Base-by-base conservation (phyloP, 2,797 vertebrate genomes). In the Argya squamiceps region DNA sequence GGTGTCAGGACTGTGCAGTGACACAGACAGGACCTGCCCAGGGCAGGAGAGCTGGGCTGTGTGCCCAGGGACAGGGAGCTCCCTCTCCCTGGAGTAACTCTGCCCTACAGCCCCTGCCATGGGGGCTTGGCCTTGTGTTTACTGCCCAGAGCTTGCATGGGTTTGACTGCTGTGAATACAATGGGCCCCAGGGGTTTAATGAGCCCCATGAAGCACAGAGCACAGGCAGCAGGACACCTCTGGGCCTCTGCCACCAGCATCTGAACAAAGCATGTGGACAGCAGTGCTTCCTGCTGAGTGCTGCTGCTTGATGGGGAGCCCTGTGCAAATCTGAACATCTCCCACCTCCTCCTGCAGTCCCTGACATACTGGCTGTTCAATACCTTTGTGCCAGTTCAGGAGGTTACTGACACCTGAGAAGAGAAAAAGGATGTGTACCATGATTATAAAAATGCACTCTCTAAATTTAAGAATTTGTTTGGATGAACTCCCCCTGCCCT, bases 71-170 rank as follows among this genome's bases (percentile, higher is more conserved):
- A 22, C 23, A 47, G 46, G 6, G 41, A 39, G 46, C 22, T 2
- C 14, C 21, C n/a, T 53, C 43, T 44, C 43, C 43, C 43, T 27
- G 58, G 18, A 3, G 39, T 14, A 15, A 46, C 39, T 44, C 3
- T 39, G 7, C 64, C 64, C 64, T 10, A 0, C 3, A 15, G 27
- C 22, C 32, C 23, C 67, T 18, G 26, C 14, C 10, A 0, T 0
- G 3, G 59, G 32, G 27, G 7, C 1, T 1, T 22, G 67, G 17
- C 1, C 1, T 30, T 29, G 11, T 39, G 0, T 16, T 37, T 9
- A 0, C 37, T 30, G 3, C 29, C 5, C 4, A 12, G 46, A 9
- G 17, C 14, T 12, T 8, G 2, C 3, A 0, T 0, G 50, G 4
- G 4, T 69, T 29, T 4, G 56, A 7, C 1, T 16, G 30, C 79